Percentiles rank a stretch among this genome's conserved stretches.
These are phyloP conservation scores for Cryptotis parvus DNA, from an alignment of 2,113 vertebrate species.

Conservation along the genomic window DNA sequence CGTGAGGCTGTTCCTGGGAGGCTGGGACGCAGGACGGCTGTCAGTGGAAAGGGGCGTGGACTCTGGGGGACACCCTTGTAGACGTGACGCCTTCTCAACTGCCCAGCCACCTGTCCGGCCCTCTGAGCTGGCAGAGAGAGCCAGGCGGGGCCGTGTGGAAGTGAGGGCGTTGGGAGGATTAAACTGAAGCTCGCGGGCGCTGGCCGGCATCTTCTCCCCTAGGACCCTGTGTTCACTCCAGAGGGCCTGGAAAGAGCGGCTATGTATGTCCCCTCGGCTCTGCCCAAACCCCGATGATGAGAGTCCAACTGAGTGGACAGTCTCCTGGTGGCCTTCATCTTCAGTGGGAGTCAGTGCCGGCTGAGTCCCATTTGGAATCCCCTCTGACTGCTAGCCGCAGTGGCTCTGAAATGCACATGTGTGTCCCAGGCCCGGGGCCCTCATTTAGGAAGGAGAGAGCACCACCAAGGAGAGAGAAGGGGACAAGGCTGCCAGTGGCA, in stretches of 20 bases:
- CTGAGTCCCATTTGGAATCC: neutral
- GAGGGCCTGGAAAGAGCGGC: neutral
- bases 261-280: neutral
- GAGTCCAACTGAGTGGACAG: neutral
- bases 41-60: neutral
- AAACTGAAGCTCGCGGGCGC: rapidly evolving
- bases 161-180: neutral
- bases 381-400: neutral
- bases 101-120: neutral
- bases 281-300: neutral
- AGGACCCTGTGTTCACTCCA: neutral
- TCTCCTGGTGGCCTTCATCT: neutral
- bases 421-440: too few species aligned
- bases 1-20: neutral
- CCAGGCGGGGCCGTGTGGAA: neutral
- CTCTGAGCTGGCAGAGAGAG: neutral
- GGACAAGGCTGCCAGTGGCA: too few species aligned
- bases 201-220: neutral
- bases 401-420: neutral
- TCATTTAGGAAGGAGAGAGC: too few species aligned
- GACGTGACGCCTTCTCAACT: neutral
- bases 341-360: neutral
- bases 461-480: too few species aligned
- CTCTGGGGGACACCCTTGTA: neutral
- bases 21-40: neutral